A percentile compares a stretch with the other conserved stretches of the same genome.
Evolutionary conservation across 2,797 vertebrate species (phyloP).

Genomic region (Vultur gryphus): DNA sequence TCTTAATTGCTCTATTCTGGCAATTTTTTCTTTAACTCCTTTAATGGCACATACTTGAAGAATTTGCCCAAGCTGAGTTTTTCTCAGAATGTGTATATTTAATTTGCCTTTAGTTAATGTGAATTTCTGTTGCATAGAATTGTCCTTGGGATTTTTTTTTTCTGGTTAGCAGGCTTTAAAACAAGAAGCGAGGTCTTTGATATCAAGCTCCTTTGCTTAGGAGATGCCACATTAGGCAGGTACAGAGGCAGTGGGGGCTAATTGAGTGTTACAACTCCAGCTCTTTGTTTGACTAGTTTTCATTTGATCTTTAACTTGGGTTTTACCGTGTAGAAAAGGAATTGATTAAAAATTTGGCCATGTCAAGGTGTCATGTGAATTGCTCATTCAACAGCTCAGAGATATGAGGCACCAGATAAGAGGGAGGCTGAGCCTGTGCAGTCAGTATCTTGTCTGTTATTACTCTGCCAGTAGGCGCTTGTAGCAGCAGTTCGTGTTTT

Average conservation of each 20-base stretch:
- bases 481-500: background rate
- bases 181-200: background rate
- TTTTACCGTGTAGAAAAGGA: background rate
- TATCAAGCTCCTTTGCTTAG: background rate
- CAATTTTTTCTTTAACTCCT: background rate
- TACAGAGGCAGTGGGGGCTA: background rate
- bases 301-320: background rate
- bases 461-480: background rate
- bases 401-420: background rate
- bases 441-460: background rate
- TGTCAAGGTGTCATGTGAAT: background rate
- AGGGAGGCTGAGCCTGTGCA: background rate
- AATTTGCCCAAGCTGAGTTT: background rate
- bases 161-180: background rate
- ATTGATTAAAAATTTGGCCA: background rate
- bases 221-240: background rate
- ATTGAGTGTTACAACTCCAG: background rate
- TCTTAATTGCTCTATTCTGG: slow-evolving; percentile 23
- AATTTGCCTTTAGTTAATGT: background rate
- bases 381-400: background rate
- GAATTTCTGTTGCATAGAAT: background rate
- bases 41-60: background rate
- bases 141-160: background rate
- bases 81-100: background rate
- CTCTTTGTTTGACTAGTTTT: background rate